These are phyloP conservation scores for Agonopterix arenella DNA, from an alignment of 2,888 invertebrate species.

Conservation along the genomic window DNA sequence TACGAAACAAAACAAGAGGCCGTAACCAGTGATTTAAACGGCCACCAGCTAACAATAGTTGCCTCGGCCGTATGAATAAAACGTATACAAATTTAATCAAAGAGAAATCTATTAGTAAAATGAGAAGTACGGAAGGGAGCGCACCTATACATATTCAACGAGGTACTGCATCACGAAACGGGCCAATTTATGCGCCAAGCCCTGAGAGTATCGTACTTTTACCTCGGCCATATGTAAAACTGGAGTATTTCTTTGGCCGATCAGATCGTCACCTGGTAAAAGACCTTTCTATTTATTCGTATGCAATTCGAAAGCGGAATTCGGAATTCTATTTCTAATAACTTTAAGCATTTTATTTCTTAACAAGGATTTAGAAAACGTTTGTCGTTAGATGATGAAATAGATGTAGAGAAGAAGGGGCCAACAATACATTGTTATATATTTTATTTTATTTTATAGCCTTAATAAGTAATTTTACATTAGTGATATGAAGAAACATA, in stretches of 20 bases:
- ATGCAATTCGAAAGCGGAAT: conserved; percentile 17
- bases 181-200: conserved; percentile 71
- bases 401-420: too few relatives aligned
- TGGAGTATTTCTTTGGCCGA: conserved; percentile 63
- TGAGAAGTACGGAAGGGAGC: conserved; percentile 76
- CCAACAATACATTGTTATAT: too few relatives aligned
- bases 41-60: conserved; percentile 61
- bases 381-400: too few relatives aligned
- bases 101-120: conserved; percentile 77
- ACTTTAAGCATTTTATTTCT: too few relatives aligned
- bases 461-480: too few relatives aligned
- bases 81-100: conserved; percentile 77
- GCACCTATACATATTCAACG: conserved; percentile 76
- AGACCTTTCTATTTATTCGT: conserved; percentile 23
- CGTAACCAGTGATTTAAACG: conserved; percentile 56
- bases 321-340: conserved; percentile 12
- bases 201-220: conserved; percentile 70
- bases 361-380: too few relatives aligned
- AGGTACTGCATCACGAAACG: conserved; percentile 74
- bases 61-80: conserved; percentile 68
- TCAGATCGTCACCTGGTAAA: conserved; percentile 62
- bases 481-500: too few relatives aligned
- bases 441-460: too few relatives aligned
- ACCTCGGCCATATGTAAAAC: conserved; percentile 71
- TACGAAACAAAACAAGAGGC: conserved; percentile 26